A percentile compares a stretch with the other conserved stretches of the same genome.
These are phyloP conservation scores for Folsomia candida DNA, from an alignment of 2,888 invertebrate genomes.

Conservation along the genomic window DNA sequence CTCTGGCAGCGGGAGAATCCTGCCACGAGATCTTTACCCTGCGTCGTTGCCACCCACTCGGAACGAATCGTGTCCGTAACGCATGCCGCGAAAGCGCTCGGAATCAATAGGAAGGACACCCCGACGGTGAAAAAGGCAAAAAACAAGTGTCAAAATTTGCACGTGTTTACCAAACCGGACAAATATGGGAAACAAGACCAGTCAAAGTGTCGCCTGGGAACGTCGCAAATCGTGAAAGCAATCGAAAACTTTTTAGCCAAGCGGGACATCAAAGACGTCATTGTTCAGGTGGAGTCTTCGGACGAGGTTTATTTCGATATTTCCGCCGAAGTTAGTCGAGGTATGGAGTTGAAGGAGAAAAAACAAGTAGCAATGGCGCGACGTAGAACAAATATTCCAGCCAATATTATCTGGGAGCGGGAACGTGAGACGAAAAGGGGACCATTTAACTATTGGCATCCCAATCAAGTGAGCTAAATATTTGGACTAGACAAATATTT, in stretches of 20 bases:
- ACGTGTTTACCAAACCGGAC: background rate
- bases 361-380: background rate
- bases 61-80: constrained; percentile 16
- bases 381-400: background rate
- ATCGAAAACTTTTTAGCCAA: background rate
- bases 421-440: background rate
- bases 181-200: background rate
- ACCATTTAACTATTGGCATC: background rate
- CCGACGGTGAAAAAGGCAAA: background rate
- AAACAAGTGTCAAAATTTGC: background rate
- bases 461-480: background rate
- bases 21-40: constrained; percentile 11
- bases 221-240: background rate
- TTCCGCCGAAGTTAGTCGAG: background rate
- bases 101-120: background rate
- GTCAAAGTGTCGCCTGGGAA: background rate
- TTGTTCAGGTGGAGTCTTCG: background rate
- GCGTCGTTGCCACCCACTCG: constrained; percentile 27
- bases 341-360: background rate
- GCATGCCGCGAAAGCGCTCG: background rate
- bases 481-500: too few relatives aligned
- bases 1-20: constrained; percentile 31
- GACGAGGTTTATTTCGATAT: background rate
- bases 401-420: background rate
- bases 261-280: background rate